Conservation (phyloP, 2,113 vertebrate genomes). For the Neomonachus schauinslandi region DNA sequence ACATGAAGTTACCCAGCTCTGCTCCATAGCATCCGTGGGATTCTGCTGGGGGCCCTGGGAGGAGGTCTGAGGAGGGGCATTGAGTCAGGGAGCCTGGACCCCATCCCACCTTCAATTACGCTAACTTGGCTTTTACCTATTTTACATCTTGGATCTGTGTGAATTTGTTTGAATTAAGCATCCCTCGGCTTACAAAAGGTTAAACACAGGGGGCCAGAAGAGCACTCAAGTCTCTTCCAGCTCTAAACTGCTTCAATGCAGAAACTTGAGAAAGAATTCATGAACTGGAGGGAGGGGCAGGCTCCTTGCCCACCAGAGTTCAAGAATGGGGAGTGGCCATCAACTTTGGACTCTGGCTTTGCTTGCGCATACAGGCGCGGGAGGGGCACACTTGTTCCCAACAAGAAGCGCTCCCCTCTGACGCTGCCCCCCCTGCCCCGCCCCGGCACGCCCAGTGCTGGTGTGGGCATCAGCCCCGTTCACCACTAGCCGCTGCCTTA, state of each 20-base stretch:
- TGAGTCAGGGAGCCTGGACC: background rate
- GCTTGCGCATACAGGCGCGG: background rate
- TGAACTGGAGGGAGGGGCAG: background rate
- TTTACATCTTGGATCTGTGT: background rate
- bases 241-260: background rate
- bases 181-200: background rate
- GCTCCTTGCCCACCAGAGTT: background rate
- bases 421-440: background rate
- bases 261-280: background rate
- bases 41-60: background rate
- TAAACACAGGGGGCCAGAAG: background rate
- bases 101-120: background rate
- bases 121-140: background rate
- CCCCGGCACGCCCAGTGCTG: accelerated
- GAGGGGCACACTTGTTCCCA: background rate
- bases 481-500: background rate
- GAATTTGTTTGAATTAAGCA: background rate
- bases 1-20: background rate
- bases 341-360: background rate
- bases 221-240: background rate
- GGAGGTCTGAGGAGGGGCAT: too few species aligned
- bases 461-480: background rate
- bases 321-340: background rate
- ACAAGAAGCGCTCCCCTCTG: background rate
- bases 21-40: background rate